Evolutionary conservation across 2,888 invertebrate genomes (phyloP).

Genomic region (Cerastoderma edule): DNA sequence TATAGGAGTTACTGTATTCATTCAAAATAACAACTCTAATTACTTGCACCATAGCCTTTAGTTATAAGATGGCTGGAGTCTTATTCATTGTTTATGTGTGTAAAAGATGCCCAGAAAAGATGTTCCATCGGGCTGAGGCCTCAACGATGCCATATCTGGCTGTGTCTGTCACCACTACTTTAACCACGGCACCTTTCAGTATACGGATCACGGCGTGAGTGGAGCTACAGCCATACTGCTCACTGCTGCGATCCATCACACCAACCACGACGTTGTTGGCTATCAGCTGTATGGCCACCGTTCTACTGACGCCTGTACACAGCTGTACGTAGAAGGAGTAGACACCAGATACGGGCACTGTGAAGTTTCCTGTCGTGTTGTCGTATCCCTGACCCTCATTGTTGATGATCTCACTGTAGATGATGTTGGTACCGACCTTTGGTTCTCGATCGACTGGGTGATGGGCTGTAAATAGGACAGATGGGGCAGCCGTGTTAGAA

Average conservation of each 20-base stretch:
- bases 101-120: conserved; percentile 1
- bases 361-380: conserved; percentile 10
- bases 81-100: conserved; percentile 5
- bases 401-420: not conserved
- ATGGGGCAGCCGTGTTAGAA: not conserved
- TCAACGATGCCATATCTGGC: conserved; percentile 1
- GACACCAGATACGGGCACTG: conserved; percentile 1
- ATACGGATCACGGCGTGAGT: not conserved
- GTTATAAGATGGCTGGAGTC: no score
- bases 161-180: not conserved
- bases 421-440: not conserved
- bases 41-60: no score
- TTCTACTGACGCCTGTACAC: not conserved
- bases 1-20: no score
- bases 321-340: conserved; percentile 22
- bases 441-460: not conserved
- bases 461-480: conserved; percentile 4
- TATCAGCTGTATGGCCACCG: not conserved
- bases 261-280: conserved; percentile 1
- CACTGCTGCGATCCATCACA: not conserved
- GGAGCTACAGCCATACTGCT: conserved; percentile 2
- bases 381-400: conserved; percentile 11
- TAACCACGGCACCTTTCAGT: not conserved
- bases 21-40: no score
- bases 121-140: conserved; percentile 1